Evolutionary conservation across 2,113 vertebrate species (phyloP), one percentile per base, ranked within the genome.

Genomic region (Campylomormyrus tamandua): DNA sequence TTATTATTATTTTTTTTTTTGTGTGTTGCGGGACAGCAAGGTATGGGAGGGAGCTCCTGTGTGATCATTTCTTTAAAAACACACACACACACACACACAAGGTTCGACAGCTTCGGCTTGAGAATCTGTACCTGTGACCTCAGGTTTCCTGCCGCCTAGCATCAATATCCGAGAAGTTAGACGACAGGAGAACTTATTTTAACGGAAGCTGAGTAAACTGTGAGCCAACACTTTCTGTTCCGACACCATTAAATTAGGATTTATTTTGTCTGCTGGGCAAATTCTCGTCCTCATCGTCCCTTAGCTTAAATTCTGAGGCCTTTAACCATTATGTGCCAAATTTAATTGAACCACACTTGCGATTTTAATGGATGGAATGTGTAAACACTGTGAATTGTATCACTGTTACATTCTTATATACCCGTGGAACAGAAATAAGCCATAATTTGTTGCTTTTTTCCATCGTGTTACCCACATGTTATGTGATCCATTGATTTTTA

Each of bases 271-370:
- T 52, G 42, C 27, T 50, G n/a, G 48, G 88, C 56, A 90, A 91
- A 56, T 91, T 90, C 88, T 89, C 35, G 87, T 91, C 90, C 89
- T 88, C 89, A 91, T 89, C 80, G 89, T 91, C 90, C 88, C 93
- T 91, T 92, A 93, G 92, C 91, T 94, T 92, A 90, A 89, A 93
- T 92, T 93, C 91, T 92, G 93, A 94, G 93, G 95, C 95, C 95
- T 96, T 96, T 89, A 84, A 95, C 94, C 95, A 93, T 94, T 93
- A 87, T 94, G 95, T 96, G 95, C 96, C 96, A 94, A 87, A 92
- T 93, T 42, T 93, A 91, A 93, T 91, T 90, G 53, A 88, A 90
- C 89, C 85, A 56, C 92, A 91, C 90, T 92, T 92, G 90, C 89
- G 93, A 91, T 95, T 96, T 94, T 92, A 90, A 39, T 87, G 53